A percentile compares a stretch with the other conserved stretches of the same genome.
Evolutionary conservation across 2,888 invertebrate genomes (phyloP).

Genomic region (Metallyticus violacea): DNA sequence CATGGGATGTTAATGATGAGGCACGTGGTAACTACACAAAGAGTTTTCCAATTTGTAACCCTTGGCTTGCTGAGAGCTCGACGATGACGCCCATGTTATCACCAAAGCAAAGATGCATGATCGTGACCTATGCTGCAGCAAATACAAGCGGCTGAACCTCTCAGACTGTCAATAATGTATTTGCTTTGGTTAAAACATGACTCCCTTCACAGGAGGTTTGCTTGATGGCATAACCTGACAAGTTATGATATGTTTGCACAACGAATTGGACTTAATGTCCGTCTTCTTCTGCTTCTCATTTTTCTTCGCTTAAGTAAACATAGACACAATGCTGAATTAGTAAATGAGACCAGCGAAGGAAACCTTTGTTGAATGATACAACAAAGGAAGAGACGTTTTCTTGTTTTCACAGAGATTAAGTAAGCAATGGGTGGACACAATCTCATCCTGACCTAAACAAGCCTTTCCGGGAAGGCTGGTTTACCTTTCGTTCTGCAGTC

Average conservation of each 20-base stretch:
- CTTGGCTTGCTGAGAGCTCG: not conserved
- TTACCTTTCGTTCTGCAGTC: too few species aligned
- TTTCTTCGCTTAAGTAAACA: not conserved
- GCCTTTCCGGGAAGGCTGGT: not conserved
- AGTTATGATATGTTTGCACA: not conserved
- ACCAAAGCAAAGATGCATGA: not conserved
- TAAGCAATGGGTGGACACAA: not conserved
- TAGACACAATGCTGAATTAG: conserved; percentile 7
- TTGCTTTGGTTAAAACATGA: not conserved
- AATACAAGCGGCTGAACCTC: not conserved
- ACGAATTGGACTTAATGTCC: not conserved
- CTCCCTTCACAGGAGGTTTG: too few species aligned
- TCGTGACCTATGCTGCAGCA: not conserved
- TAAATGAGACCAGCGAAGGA: not conserved
- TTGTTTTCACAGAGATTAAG: not conserved
- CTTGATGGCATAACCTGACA: not conserved
- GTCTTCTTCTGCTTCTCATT: not conserved
- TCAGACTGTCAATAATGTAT: not conserved
- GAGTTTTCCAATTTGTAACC: too few species aligned
- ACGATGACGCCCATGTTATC: not conserved
- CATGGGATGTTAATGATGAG: too few species aligned
- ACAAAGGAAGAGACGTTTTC: not conserved
- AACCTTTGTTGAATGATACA: conserved; percentile 3
- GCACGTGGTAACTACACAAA: too few species aligned
- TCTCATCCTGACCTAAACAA: not conserved